Conservation (phyloP, 2,113 vertebrate genomes). For the Entosphenus tridentatus region DNA sequence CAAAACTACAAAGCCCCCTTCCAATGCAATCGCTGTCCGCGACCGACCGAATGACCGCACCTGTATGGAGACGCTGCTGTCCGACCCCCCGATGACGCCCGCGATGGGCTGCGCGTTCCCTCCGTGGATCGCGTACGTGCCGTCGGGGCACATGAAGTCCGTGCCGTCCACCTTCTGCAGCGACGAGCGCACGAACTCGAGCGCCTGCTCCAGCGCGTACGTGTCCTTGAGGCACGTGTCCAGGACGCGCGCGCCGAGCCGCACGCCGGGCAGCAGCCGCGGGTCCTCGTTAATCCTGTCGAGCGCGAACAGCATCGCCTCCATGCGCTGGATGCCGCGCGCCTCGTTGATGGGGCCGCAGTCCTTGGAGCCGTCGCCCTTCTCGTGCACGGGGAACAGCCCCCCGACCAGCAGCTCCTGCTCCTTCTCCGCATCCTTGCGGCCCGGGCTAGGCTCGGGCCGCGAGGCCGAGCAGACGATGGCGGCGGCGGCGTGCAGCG, state of each 20-base stretch:
- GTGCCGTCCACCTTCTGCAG: slow-evolving; percentile 70
- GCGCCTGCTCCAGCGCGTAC: slow-evolving; percentile 76
- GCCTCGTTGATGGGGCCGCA: slow-evolving; percentile 79
- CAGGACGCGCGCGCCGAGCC: slow-evolving; percentile 67
- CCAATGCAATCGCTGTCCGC: rapidly evolving
- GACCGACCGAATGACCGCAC: slow-evolving; percentile 17
- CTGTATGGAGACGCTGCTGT: slow-evolving; percentile 96
- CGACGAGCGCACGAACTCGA: slow-evolving; percentile 79
- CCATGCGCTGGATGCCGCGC: slow-evolving; percentile 81
- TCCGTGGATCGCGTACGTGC: slow-evolving; percentile 61
- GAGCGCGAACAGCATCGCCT: slow-evolving; percentile 85
- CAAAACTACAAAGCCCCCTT: not conserved
- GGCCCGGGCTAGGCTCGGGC: not conserved
- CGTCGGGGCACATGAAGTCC: slow-evolving; percentile 77
- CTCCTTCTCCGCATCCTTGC: not conserved
- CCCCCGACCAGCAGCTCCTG: slow-evolving; percentile 52
- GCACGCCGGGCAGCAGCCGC: slow-evolving; percentile 55
- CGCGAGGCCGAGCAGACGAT: not conserved
- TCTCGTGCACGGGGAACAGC: slow-evolving; percentile 77
- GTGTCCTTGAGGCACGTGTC: slow-evolving; percentile 97
- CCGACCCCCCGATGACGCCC: slow-evolving; percentile 81
- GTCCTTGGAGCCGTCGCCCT: slow-evolving; percentile 52
- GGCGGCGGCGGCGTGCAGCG: no score
- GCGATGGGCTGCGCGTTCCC: slow-evolving; percentile 71
- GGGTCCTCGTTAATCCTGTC: slow-evolving; percentile 72